These are phyloP conservation scores for Callosobruchus maculatus DNA, from an alignment of 2,888 invertebrate genomes.

Conservation along the genomic window DNA sequence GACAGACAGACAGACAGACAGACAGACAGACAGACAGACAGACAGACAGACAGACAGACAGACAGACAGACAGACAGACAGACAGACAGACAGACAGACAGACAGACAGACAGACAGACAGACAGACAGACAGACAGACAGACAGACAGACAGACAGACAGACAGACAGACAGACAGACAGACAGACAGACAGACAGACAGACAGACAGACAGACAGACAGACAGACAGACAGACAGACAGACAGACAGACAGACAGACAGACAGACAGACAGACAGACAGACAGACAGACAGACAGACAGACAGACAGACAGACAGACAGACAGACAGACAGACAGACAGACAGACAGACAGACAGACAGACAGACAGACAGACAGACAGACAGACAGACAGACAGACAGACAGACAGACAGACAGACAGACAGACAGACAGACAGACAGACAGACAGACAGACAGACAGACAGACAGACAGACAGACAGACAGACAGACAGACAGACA, in stretches of 20 bases:
- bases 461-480: too few species aligned
- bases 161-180: conserved; percentile 16
- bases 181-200: conserved; percentile 14
- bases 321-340: conserved; percentile 10
- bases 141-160: conserved; percentile 16
- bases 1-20: conserved; percentile 16
- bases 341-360: conserved; percentile 9
- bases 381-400: too few species aligned
- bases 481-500: too few species aligned
- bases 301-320: conserved; percentile 11
- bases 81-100: conserved; percentile 16
- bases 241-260: conserved; percentile 11
- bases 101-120: conserved; percentile 16
- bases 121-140: conserved; percentile 16
- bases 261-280: conserved; percentile 8
- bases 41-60: conserved; percentile 16
- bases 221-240: conserved; percentile 16
- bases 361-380: too few species aligned
- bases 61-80: conserved; percentile 16
- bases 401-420: too few species aligned
- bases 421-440: too few species aligned
- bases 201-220: conserved; percentile 13
- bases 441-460: too few species aligned
- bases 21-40: conserved; percentile 16
- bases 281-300: conserved; percentile 9